Base-by-base conservation (phyloP, 2,113 vertebrate genomes). In the Ceyx melanurus region DNA sequence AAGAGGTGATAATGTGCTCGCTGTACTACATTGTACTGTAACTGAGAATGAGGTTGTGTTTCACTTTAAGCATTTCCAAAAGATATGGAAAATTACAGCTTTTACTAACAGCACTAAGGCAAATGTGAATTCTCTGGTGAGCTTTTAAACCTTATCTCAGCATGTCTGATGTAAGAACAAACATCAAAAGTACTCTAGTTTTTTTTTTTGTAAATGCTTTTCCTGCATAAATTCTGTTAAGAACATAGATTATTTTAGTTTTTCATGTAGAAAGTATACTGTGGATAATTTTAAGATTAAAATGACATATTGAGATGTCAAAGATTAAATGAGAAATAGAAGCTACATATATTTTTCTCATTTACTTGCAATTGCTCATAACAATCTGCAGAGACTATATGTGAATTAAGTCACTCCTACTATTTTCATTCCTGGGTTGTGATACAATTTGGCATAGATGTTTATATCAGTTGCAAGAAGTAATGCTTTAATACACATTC, bases 71-170 rank as follows among this genome's bases (percentile, higher is more conserved):
- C 35, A 70, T 76, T 86, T 91, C 82, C 45, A 81, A 70, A 82
- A 61, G 61, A 91, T 70, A 56, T 11, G 78, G 66, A 92, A 45
- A 95, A 90, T 89, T 81, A 91, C 82, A 74, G 64, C 51, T 93
- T 70, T 93, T 94, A 78, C 74, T 92, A 84, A 71, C 10, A 83
- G 28, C 64, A 77, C 31, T 82, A 61, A 91, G 76, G 51, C 4
- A 94, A 90, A 81, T 43, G 20, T 87, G 66, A 87, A 89, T 82
- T 92, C 88, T 81, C 82, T 76, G 46, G 86, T 68, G 87, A 37
- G 48, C 21, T 90, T 83, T 92, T 86, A 84, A 88, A 37, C 29
- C 54, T 83, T 57, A 65, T 78, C 65, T 86, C 86, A 72, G 54
- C 12, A 77, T 15, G 29, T 54, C 7, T 89, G 62, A 75, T 57